Evolutionary conservation across 2,888 invertebrate genomes (phyloP), one percentile per base, ranked within the genome.

Genomic region (Antheraea assamensis): DNA sequence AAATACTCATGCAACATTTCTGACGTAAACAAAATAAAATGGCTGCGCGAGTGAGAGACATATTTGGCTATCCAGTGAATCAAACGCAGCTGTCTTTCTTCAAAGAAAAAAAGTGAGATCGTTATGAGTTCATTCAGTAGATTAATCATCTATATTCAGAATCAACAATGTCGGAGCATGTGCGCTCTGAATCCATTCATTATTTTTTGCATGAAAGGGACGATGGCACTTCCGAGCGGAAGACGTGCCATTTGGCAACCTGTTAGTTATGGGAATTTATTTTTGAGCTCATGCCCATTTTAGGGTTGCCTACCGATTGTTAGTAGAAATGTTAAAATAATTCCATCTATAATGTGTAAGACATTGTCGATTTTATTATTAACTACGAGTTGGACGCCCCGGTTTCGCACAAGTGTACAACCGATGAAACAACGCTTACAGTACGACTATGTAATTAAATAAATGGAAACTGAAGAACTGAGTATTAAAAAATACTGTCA

Each of bases 181-280:
- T 91, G 91, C 85, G 87, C 85, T 87, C 83, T 81, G 84, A 81
- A 87, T 88, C 86, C 88, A 90, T 90, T 89, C 86, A 88, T 83
- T 81, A 76, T 80, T 82, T 86, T 88, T 89, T 87, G 85, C 86
- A 85, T 76, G 75, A 74, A 90, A 90, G 89, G 90, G 91, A 92
- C 90, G 91, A 88, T 90, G 88, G 90, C 85, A 93, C 94, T 94
- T 94, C 94, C 94, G 92, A 90, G 92, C 92, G 93, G 94, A 94
- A 93, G 89, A 80, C 89, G 84, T 85, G 82, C 86, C 88, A 89
- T 91, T 91, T 87, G 90, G 87, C 90, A 93, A 94, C 93, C 93
- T 94, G 94, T 92, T 90, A 81, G 81, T 84, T 91, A 91, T 93
- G 93, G 90, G 93, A 93, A 93, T 82, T 82, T 89, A 91, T 90